phyloP scores from a whole-genome alignment of 2,113 vertebrate species.

The Campylomormyrus numenius region DNA sequence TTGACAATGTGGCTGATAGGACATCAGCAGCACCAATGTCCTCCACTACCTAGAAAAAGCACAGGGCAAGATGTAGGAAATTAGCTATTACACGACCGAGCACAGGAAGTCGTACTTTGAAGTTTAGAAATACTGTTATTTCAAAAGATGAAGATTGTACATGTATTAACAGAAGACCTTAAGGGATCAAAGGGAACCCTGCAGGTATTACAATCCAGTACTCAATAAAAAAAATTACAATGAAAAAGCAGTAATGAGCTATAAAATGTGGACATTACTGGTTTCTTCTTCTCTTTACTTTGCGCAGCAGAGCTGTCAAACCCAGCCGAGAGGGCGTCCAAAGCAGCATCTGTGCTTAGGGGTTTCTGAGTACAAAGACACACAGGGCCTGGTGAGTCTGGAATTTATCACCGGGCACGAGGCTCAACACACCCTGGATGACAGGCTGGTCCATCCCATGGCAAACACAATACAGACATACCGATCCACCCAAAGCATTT shows the following conservation, averaged over 20 bases:
- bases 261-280: slow-evolving; percentile 34
- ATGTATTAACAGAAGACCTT: not conserved
- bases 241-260: not conserved
- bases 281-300: slow-evolving; percentile 32
- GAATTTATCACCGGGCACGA: not conserved
- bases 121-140: not conserved
- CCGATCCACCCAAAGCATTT: not conserved
- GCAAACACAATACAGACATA: not conserved
- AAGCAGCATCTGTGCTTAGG: slow-evolving; percentile 51
- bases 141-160: not conserved
- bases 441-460: not conserved
- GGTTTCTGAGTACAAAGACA: slow-evolving; percentile 42
- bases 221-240: not conserved
- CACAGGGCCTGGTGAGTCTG: not conserved
- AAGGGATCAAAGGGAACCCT: not conserved
- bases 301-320: slow-evolving; percentile 43
- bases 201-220: not conserved
- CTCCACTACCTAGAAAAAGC: slow-evolving; percentile 28
- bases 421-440: not conserved
- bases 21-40: slow-evolving; percentile 26
- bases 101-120: not conserved
- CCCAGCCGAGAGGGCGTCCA: slow-evolving; percentile 53
- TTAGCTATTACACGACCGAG: not conserved
- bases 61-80: not conserved
- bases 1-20: slow-evolving; percentile 36